These are phyloP conservation scores for Lytechinus variegatus DNA, from an alignment of 35 echinoderm and acorn worm genomes.

Conservation along the genomic window DNA sequence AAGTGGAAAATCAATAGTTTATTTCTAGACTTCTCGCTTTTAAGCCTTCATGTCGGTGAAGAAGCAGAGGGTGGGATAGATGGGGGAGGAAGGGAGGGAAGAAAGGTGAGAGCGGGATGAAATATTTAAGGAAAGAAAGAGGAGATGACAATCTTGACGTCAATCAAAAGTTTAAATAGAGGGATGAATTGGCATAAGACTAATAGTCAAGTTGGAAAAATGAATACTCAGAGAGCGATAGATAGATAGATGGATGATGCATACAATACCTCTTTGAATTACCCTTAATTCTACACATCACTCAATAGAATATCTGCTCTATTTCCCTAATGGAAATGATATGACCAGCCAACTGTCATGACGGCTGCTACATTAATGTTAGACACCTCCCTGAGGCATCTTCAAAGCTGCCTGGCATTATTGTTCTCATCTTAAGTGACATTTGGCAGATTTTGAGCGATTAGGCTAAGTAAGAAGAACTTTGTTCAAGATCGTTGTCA, in stretches of 20 bases:
- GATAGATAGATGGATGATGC: background rate
- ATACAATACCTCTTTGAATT: background rate
- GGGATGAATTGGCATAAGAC: too few relatives aligned
- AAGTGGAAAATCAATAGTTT: conserved; percentile 14
- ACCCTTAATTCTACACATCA: background rate
- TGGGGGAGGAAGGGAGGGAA: background rate
- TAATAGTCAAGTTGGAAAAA: too few relatives aligned
- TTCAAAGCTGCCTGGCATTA: background rate
- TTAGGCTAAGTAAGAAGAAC: background rate
- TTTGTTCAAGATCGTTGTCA: conserved; percentile 3
- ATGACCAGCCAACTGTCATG: background rate
- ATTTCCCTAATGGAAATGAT: background rate
- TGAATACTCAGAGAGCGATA: too few relatives aligned
- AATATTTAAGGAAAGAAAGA: too few relatives aligned
- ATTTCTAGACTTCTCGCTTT: background rate
- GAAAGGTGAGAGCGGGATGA: background rate
- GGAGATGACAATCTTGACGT: background rate
- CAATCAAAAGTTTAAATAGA: too few relatives aligned
- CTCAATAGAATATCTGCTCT: background rate
- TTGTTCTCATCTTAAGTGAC: background rate
- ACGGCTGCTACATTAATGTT: background rate
- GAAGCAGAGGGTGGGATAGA: background rate
- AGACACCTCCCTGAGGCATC: background rate
- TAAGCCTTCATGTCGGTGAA: background rate
- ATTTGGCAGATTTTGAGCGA: conserved; percentile 1